These are phyloP conservation scores for Zophobas morio DNA, from an alignment of 1,140 invertebrate genomes.

Conservation along the genomic window DNA sequence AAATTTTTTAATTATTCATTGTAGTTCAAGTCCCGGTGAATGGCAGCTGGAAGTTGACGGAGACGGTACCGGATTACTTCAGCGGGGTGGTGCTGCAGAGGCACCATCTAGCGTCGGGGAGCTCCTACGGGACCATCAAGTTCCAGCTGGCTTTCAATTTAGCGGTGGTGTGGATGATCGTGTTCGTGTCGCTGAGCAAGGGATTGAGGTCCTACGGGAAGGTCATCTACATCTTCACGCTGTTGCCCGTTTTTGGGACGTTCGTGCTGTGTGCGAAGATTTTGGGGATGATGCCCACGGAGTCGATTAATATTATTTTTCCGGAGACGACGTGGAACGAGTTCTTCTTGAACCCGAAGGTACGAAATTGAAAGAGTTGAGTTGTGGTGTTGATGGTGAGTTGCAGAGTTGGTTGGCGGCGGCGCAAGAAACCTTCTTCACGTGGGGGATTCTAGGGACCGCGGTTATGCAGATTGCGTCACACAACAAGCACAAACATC, in stretches of 20 bases:
- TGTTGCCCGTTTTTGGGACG: constrained; percentile 81
- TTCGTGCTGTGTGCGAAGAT: constrained; percentile 82
- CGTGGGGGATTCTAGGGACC: constrained; percentile 90
- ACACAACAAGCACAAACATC: constrained; percentile 78
- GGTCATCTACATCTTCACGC: constrained; percentile 82
- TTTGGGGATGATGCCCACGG: constrained; percentile 78
- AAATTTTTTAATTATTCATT: constrained; percentile 45
- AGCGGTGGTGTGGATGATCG: constrained; percentile 91
- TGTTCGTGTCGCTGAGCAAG: constrained; percentile 91
- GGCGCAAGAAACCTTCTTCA: constrained; percentile 89
- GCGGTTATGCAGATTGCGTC: constrained; percentile 88
- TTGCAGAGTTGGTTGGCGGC: constrained; percentile 89
- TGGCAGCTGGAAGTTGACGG: constrained; percentile 76
- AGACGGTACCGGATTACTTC: constrained; percentile 87
- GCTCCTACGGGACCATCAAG: constrained; percentile 79
- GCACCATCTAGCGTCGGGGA: constrained; percentile 74
- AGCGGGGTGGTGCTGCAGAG: constrained; percentile 86
- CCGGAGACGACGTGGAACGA: constrained; percentile 84
- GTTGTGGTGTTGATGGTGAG: constrained; percentile 29
- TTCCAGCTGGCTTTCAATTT: constrained; percentile 92
- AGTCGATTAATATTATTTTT: constrained; percentile 78
- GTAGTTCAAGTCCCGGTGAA: constrained; percentile 62
- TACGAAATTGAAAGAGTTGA: constrained; percentile 65
- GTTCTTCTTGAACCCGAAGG: constrained; percentile 86
- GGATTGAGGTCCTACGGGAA: constrained; percentile 89